These are phyloP conservation scores for Neodiprion fabricii DNA, from an alignment of 1,140 invertebrate genomes.

Conservation along the genomic window DNA sequence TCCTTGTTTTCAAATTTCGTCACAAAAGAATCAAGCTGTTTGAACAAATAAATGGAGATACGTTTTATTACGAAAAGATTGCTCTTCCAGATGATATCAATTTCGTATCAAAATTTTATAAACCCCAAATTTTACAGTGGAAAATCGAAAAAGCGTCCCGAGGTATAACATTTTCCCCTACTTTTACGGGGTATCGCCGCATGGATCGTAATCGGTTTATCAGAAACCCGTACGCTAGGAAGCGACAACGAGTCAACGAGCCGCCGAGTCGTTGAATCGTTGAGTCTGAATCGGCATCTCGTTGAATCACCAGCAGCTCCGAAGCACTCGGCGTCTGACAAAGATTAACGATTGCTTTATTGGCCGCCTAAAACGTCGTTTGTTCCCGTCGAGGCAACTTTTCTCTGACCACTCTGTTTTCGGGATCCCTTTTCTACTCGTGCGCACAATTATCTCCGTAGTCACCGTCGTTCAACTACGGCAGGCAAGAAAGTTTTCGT, in stretches of 20 bases:
- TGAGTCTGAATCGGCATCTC: neutral
- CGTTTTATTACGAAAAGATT: neutral
- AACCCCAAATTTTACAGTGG: neutral
- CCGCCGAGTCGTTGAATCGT: neutral
- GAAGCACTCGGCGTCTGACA: neutral
- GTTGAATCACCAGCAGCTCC: neutral
- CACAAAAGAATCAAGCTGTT: neutral
- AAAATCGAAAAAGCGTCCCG: neutral
- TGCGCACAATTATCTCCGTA: too few relatives aligned
- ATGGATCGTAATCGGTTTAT: neutral
- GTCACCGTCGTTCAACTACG: too few relatives aligned
- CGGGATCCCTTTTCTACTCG: too few relatives aligned
- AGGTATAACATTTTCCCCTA: neutral
- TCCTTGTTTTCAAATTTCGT: neutral
- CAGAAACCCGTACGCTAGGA: neutral
- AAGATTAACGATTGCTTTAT: conserved; percentile 4
- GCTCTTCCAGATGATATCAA: neutral
- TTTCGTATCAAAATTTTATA: neutral
- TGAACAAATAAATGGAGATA: neutral
- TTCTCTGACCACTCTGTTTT: neutral
- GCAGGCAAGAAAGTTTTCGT: too few relatives aligned
- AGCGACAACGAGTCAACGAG: neutral
- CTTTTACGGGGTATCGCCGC: neutral
- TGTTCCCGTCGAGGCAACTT: neutral
- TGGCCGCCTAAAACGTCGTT: conserved; percentile 1